Base-by-base conservation (phyloP, 1,140 invertebrate genomes). In the Platyscapa corneri region DNA sequence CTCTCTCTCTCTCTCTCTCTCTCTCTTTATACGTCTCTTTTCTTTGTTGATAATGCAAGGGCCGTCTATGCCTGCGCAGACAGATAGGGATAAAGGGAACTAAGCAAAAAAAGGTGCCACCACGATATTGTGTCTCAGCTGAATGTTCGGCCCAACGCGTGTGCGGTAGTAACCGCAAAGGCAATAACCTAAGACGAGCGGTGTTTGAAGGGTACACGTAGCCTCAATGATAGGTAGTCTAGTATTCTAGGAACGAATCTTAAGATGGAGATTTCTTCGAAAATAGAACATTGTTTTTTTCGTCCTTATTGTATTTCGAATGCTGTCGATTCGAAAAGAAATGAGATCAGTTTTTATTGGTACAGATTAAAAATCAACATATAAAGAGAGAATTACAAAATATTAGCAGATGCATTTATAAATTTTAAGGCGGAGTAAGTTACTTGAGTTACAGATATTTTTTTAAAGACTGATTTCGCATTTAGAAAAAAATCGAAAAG, bases 161-260 rank as follows among this genome's bases (percentile, higher is more conserved):
- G 60, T 37, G 34, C 0, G 6, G 37, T 60, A 65, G n/a, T 65
- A 39, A 65, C 56, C 39, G 77, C 77, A 27, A 42, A 32, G 20
- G 32, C 53, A 64, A 79, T 64, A 64, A 79, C 64, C 77, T 20
- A 37, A 56, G 49, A n/a, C 39, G 77, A 79, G 27, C 53, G 23
- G 23, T n/a, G 60, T 42, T 56, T 80, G 39, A 30, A 65, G 34
- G 39, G 60, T 80, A 42, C 39, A 23, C 23, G 27, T 75, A 67
- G 12, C 12, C n/a, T 34, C 18, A 34, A 34, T 67, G 64, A 67
- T 34, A 14, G 64, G 30, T 34, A 34, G 3, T 67, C 64, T 5
- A 34, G 64, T 32, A 67, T 67, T 67, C 30, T 18, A 12, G n/a
- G 16, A 10, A 16, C 30, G 3, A 67, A 20, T 34, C 32, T 5